A percentile compares a stretch with the other conserved stretches of the same genome.
Evolutionary conservation across 2,797 vertebrate genomes (phyloP).

Genomic region (Pipistrellus nathusii): DNA sequence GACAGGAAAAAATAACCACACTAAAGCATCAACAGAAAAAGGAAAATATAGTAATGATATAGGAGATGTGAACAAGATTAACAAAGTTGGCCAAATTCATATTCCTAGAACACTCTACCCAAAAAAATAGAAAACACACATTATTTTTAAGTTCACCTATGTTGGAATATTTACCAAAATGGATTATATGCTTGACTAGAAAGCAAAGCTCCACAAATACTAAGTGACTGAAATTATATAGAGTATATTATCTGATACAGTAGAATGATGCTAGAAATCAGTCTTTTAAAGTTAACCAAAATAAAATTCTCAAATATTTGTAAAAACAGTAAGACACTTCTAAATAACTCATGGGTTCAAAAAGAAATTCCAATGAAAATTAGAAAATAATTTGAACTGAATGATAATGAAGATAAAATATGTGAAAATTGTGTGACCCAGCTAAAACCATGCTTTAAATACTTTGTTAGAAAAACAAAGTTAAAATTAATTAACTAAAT

Average conservation of each 20-base stretch:
- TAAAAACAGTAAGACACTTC: not conserved
- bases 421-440: not conserved
- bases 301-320: constrained; percentile 20
- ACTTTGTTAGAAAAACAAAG: not conserved
- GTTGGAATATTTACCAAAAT: constrained; percentile 19
- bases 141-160: not conserved
- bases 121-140: constrained; percentile 36
- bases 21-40: not conserved
- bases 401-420: not conserved
- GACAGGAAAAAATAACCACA: not conserved
- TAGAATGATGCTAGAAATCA: not conserved
- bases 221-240: constrained; percentile 2
- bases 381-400: not conserved
- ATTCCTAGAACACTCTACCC: not conserved
- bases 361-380: constrained; percentile 3
- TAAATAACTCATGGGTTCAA: not conserved
- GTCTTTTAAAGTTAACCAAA: constrained; percentile 16
- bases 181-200: not conserved
- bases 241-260: not conserved
- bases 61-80: not conserved
- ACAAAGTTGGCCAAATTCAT: constrained; percentile 42
- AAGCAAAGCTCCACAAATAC: constrained; percentile 16
- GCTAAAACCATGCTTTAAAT: constrained; percentile 1
- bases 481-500: not conserved
- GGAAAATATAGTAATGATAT: not conserved